Conservation (phyloP, 2,888 invertebrate species). For the Osmoderma eremita region DNA sequence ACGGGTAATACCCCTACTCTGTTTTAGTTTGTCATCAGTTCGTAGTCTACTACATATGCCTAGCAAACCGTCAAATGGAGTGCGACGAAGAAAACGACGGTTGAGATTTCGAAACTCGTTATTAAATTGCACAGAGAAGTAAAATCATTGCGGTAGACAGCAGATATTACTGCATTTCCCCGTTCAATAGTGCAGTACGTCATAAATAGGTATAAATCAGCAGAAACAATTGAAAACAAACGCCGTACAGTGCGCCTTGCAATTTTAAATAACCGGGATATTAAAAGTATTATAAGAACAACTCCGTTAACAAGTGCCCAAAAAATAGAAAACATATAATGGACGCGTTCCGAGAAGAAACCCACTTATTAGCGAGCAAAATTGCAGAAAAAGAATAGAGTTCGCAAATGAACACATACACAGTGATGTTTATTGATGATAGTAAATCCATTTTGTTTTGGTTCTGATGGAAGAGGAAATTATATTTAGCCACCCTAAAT, state of each 20-base stretch:
- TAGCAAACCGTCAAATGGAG: neutral
- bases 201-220: neutral
- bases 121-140: slow-evolving; percentile 10
- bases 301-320: neutral
- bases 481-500: no score
- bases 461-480: no score
- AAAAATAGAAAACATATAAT: no score
- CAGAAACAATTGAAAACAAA: neutral
- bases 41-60: no score
- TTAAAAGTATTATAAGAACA: neutral
- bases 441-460: no score
- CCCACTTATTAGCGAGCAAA: no score
- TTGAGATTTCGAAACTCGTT: neutral
- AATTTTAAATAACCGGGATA: neutral
- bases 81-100: neutral
- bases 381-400: no score
- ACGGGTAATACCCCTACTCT: neutral
- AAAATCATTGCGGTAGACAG: neutral
- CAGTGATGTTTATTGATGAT: no score
- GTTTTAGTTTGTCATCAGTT: neutral
- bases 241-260: neutral
- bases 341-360: no score
- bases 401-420: no score
- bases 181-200: neutral
- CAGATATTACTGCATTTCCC: neutral